Percentiles rank a stretch among this genome's conserved stretches.
These are phyloP conservation scores for Anhinga anhinga DNA, from an alignment of 2,113 vertebrate genomes.

Conservation along the genomic window DNA sequence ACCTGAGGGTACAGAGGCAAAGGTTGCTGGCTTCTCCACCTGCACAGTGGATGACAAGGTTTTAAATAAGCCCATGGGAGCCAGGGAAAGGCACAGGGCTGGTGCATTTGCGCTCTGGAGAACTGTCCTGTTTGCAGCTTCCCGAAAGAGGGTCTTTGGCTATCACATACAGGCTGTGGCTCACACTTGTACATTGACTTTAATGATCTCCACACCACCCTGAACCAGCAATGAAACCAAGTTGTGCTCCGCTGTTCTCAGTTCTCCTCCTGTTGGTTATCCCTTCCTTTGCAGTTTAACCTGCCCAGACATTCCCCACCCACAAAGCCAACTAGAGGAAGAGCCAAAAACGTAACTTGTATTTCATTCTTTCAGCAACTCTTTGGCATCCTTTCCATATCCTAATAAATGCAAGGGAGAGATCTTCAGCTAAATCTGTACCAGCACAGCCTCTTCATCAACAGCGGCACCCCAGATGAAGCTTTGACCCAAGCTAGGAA, in stretches of 20 bases:
- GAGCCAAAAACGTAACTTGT: not conserved
- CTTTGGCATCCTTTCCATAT: not conserved
- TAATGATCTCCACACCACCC: not conserved
- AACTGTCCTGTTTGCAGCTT: not conserved
- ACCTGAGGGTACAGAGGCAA: not conserved
- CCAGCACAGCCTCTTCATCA: not conserved
- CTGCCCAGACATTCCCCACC: not conserved
- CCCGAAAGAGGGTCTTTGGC: not conserved
- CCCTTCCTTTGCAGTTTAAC: not conserved
- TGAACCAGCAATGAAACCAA: not conserved
- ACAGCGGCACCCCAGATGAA: not conserved
- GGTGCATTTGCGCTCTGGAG: not conserved
- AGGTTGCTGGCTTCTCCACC: not conserved
- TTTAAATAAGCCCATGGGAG: not conserved
- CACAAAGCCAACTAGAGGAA: not conserved
- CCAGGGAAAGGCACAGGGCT: not conserved
- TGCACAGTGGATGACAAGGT: not conserved
- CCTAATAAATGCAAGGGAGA: not conserved
- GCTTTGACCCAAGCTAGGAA: not conserved
- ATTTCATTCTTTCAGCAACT: not conserved
- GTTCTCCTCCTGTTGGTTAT: not conserved
- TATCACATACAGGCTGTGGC: rapidly evolving
- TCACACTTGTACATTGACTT: not conserved
- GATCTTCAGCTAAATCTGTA: not conserved
- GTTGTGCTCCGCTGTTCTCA: not conserved